phyloP scores from a whole-genome alignment of 2,888 invertebrate genomes.

The Lasioglossum marginatum region DNA sequence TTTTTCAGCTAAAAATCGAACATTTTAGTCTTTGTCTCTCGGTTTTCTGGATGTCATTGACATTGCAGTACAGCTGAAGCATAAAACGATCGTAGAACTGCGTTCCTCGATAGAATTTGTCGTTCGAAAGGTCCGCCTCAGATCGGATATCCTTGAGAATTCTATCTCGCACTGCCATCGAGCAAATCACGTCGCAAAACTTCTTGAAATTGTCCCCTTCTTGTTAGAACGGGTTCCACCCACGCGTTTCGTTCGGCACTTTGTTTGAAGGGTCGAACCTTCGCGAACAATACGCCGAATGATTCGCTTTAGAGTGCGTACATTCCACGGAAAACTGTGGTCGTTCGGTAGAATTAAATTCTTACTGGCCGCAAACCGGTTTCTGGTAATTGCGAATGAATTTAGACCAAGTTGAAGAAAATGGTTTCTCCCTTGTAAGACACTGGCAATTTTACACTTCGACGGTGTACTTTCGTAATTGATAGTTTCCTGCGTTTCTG shows the following conservation, averaged over 20 bases:
- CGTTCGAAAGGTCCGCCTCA: not conserved
- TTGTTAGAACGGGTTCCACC: constrained; percentile 33
- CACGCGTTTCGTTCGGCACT: constrained; percentile 18
- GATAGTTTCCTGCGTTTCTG: not conserved
- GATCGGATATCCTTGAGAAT: constrained; percentile 10
- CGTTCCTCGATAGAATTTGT: not conserved
- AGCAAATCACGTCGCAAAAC: not conserved
- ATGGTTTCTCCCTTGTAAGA: constrained; percentile 11
- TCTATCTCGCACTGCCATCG: constrained; percentile 11
- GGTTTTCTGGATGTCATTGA: constrained; percentile 13
- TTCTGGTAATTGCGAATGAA: constrained; percentile 38
- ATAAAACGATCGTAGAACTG: not conserved
- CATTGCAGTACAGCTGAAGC: constrained; percentile 4
- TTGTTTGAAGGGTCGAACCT: constrained; percentile 21
- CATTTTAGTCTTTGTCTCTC: not conserved
- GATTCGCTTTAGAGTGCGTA: constrained; percentile 11
- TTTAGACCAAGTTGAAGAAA: constrained; percentile 16
- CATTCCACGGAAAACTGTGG: constrained; percentile 31
- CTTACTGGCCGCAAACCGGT: constrained; percentile 42
- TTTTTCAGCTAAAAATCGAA: not conserved
- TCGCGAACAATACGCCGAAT: constrained; percentile 12
- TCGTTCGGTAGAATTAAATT: constrained; percentile 36
- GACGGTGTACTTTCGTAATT: constrained; percentile 17
- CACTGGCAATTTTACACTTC: not conserved
- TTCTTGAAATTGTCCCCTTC: constrained; percentile 20